These are phyloP conservation scores for Microplitis mediator DNA, from an alignment of 1,140 invertebrate genomes.

Conservation along the genomic window DNA sequence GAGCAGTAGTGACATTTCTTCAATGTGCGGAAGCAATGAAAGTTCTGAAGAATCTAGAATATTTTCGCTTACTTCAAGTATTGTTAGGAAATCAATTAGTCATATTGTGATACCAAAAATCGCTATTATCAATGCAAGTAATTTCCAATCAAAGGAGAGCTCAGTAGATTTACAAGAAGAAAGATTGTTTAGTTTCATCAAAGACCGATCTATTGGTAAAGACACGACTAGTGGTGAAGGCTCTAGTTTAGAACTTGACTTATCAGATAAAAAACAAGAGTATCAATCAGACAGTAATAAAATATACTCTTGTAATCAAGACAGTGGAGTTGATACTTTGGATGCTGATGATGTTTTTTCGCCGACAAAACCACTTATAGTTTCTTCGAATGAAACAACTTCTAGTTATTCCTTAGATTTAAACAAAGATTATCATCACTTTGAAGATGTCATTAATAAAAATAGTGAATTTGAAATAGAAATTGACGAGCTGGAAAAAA, in stretches of 20 bases:
- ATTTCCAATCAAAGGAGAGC: slow-evolving; percentile 56
- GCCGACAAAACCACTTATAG: slow-evolving; percentile 16
- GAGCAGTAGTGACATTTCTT: slow-evolving; percentile 53
- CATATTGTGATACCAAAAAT: slow-evolving; percentile 54
- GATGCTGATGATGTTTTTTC: slow-evolving; percentile 32
- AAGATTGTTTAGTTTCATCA: slow-evolving; percentile 31
- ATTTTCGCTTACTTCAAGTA: slow-evolving; percentile 28
- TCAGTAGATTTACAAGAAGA: slow-evolving; percentile 53
- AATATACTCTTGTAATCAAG: slow-evolving; percentile 21
- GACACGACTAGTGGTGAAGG: slow-evolving; percentile 49
- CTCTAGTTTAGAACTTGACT: slow-evolving; percentile 42
- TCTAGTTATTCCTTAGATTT: slow-evolving; percentile 17
- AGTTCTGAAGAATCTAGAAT: not conserved
- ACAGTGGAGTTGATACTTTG: slow-evolving; percentile 28
- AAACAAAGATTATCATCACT: slow-evolving; percentile 12
- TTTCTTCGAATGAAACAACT: slow-evolving; percentile 29
- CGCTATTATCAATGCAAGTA: slow-evolving; percentile 58
- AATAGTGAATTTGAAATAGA: not conserved
- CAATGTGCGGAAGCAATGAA: not conserved
- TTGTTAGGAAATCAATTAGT: slow-evolving; percentile 7
- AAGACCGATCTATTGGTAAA: slow-evolving; percentile 36
- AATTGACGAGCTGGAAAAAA: too few relatives aligned
- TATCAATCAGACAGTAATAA: slow-evolving; percentile 16
- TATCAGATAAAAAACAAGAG: slow-evolving; percentile 40
- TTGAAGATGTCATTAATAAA: not conserved